Conservation (phyloP, 1,140 invertebrate genomes). For the Polyergus mexicanus region DNA sequence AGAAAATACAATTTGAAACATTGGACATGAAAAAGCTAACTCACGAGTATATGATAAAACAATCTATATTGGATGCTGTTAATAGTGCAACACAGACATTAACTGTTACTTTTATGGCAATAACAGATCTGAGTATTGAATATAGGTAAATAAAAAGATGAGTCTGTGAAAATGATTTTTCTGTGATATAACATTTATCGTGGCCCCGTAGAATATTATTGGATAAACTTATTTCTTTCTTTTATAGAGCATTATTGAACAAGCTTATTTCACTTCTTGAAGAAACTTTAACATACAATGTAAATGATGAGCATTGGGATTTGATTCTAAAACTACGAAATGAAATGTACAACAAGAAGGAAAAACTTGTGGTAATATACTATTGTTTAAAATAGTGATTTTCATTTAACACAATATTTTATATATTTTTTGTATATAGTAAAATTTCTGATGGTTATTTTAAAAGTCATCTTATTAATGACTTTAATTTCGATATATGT, state of each 20-base stretch:
- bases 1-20: slow-evolving; percentile 76
- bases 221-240: slow-evolving; percentile 76
- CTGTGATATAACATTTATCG: slow-evolving; percentile 5
- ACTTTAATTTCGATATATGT: too few relatives aligned
- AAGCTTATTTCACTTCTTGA: slow-evolving; percentile 79
- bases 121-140: slow-evolving; percentile 80
- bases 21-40: slow-evolving; percentile 77
- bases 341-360: slow-evolving; percentile 80
- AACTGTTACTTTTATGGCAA: slow-evolving; percentile 80
- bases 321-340: slow-evolving; percentile 77
- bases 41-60: slow-evolving; percentile 83
- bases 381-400: slow-evolving; percentile 18
- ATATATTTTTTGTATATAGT: background rate
- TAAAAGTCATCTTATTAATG: too few relatives aligned
- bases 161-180: background rate
- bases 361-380: slow-evolving; percentile 73
- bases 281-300: slow-evolving; percentile 78
- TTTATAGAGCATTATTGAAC: slow-evolving; percentile 77
- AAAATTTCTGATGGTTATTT: too few relatives aligned
- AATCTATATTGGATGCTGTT: slow-evolving; percentile 81
- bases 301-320: slow-evolving; percentile 81
- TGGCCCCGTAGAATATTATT: slow-evolving; percentile 71
- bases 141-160: slow-evolving; percentile 78
- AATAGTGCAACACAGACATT: slow-evolving; percentile 82
- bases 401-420: background rate